phyloP scores from a whole-genome alignment of 2,797 vertebrate genomes.

The Malacoraja senta region DNA sequence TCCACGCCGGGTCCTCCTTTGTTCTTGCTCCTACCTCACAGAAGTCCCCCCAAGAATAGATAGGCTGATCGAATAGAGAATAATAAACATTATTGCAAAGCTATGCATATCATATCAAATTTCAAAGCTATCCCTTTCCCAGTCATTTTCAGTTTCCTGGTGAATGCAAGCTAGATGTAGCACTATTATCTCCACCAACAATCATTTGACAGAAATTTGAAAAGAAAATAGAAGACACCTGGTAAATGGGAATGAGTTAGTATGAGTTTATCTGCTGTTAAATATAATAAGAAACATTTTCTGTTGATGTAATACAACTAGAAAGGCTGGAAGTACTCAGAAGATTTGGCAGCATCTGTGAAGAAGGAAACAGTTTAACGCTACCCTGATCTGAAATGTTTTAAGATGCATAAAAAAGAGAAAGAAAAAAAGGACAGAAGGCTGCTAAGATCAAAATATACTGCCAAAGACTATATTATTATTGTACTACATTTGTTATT shows the following conservation, averaged over 20 bases:
- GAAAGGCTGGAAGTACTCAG: too few relatives aligned
- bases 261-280: neutral
- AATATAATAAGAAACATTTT: neutral
- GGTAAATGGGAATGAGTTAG: neutral
- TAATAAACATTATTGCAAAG: neutral
- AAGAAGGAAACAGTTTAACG: too few relatives aligned
- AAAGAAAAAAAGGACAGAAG: too few relatives aligned
- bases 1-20: too few relatives aligned
- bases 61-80: neutral
- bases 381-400: too few relatives aligned
- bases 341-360: too few relatives aligned
- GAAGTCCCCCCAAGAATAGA: neutral
- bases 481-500: too few relatives aligned
- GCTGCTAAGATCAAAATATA: too few relatives aligned
- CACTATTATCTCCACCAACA: neutral
- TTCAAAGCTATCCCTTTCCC: neutral
- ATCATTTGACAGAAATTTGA: neutral
- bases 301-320: neutral
- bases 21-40: too few relatives aligned
- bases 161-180: neutral
- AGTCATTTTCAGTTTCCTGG: neutral
- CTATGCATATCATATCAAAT: neutral
- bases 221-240: neutral
- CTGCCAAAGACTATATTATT: too few relatives aligned
- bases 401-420: too few relatives aligned